A percentile compares a stretch with the other conserved stretches of the same genome.
Conservation (phyloP, 2,797 vertebrate species). For the Hypotaenidia okinawae region DNA sequence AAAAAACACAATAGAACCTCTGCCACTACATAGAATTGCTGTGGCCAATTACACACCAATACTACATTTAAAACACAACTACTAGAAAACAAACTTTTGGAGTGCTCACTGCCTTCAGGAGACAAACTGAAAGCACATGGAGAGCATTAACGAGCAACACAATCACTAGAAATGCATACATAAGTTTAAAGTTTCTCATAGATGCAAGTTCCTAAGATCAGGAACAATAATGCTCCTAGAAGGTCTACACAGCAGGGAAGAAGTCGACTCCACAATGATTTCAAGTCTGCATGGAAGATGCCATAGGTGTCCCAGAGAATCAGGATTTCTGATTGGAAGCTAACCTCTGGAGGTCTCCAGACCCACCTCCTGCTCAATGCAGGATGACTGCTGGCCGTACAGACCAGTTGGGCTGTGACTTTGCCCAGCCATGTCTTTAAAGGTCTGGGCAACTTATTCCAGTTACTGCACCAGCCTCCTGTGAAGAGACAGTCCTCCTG, state of each 20-base stretch:
- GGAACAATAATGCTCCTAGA: background rate
- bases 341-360: background rate
- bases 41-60: conserved; percentile 1
- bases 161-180: background rate
- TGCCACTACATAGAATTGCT: background rate
- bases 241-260: background rate
- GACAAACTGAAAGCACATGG: conserved; percentile 38
- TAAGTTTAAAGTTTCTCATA: background rate
- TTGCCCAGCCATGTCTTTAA: background rate
- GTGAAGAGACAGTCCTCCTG: background rate
- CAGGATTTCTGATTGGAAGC: background rate
- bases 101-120: background rate
- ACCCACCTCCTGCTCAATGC: background rate
- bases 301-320: background rate
- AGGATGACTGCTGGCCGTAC: background rate
- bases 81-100: background rate
- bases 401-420: background rate
- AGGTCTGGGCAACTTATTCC: background rate
- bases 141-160: background rate
- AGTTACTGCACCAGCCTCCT: background rate
- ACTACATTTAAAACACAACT: background rate
- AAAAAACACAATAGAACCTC: conserved; percentile 37
- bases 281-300: background rate
- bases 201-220: background rate
- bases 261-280: rapidly evolving